Evolutionary conservation across 2,797 vertebrate species (phyloP).

Genomic region (Anomalospiza imberbis): DNA sequence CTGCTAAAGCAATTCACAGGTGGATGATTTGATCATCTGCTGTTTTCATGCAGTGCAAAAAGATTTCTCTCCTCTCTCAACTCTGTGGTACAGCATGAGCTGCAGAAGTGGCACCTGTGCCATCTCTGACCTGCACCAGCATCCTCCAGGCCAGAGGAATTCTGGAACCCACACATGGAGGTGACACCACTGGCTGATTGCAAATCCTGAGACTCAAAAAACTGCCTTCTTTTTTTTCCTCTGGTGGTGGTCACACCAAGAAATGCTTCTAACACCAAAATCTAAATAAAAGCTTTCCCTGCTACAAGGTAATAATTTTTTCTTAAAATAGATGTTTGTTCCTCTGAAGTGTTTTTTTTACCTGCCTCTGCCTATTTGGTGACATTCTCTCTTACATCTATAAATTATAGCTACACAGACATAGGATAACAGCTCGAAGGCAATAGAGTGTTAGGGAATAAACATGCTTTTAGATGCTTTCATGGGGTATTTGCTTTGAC

Average conservation of each 20-base stretch:
- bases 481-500: neutral
- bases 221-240: too few species aligned
- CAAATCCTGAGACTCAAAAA: neutral
- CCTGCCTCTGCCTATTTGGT: neutral
- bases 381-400: neutral
- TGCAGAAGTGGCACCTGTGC: neutral
- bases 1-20: neutral
- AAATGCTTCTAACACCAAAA: neutral
- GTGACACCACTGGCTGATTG: neutral
- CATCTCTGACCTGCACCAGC: neutral
- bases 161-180: neutral
- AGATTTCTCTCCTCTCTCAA: neutral
- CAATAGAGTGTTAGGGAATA: neutral
- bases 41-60: neutral
- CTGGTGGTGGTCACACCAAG: neutral
- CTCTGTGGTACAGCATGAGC: neutral
- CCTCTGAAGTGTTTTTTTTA: constrained; percentile 6
- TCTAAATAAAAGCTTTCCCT: neutral
- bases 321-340: neutral
- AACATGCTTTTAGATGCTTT: neutral
- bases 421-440: neutral
- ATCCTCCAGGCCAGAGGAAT: neutral
- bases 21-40: neutral
- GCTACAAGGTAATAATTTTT: neutral
- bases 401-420: neutral